Conservation (phyloP, 2,113 vertebrate species). For the Megaleporinus macrocephalus region DNA sequence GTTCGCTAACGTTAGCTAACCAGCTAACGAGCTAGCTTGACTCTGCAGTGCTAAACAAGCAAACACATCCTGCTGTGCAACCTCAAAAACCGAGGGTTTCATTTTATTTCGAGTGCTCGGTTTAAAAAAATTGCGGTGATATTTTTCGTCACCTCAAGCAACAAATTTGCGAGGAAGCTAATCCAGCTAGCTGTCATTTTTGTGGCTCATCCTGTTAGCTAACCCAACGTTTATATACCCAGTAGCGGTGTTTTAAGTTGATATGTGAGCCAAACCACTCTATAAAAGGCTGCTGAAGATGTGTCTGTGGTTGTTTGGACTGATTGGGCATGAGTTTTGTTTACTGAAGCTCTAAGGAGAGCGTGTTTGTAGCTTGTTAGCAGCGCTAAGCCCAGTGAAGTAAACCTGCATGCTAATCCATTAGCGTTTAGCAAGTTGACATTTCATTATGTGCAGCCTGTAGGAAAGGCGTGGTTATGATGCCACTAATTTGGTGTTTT, state of each 20-base stretch:
- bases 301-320: not conserved
- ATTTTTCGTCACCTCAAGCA: too few relatives aligned
- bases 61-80: too few relatives aligned
- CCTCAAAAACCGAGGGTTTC: too few relatives aligned
- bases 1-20: not conserved
- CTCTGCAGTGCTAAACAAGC: not conserved
- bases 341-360: not conserved
- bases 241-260: not conserved
- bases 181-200: not conserved
- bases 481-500: conserved; percentile 19
- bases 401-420: conserved; percentile 42
- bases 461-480: conserved; percentile 72
- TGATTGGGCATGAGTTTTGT: not conserved
- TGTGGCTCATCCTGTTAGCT: not conserved
- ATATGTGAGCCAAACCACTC: not conserved
- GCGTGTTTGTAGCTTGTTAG: not conserved
- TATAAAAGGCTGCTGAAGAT: not conserved
- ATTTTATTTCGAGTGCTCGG: too few relatives aligned
- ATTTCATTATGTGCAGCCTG: conserved; percentile 33
- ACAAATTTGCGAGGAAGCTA: not conserved
- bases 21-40: not conserved
- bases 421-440: conserved; percentile 54
- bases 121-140: too few relatives aligned
- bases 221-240: not conserved
- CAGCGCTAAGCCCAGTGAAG: not conserved